phyloP scores from a whole-genome alignment of 2,888 invertebrate genomes.

The Xestia c-nigrum region DNA sequence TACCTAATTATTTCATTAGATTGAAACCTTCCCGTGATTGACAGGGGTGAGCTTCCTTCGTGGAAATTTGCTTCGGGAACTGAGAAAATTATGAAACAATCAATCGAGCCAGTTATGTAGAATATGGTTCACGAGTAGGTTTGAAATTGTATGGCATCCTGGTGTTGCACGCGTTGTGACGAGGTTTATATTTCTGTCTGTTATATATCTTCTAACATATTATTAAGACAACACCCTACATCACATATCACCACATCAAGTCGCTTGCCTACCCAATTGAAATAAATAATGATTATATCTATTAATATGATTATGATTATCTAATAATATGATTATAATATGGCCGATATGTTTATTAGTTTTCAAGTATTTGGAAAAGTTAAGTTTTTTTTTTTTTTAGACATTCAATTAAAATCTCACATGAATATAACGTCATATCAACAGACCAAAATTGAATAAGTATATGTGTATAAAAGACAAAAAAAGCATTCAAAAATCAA shows the following conservation, averaged over 20 bases:
- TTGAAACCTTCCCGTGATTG: conserved; percentile 2
- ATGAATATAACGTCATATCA: neutral
- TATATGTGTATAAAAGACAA: neutral
- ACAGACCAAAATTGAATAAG: too few species aligned
- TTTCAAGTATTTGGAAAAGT: neutral
- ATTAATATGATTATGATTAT: too few species aligned
- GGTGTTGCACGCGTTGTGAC: neutral
- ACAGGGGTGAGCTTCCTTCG: neutral
- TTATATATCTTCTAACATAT: neutral
- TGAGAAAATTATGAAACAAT: conserved; percentile 2
- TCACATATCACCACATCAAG: too few species aligned
- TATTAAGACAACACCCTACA: too few species aligned
- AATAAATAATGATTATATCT: too few species aligned
- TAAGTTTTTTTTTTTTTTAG: neutral
- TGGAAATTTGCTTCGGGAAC: neutral
- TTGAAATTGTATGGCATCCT: neutral
- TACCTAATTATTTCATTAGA: conserved; percentile 50
- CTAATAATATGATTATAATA: too few species aligned
- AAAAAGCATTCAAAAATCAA: too few species aligned
- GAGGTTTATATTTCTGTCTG: neutral
- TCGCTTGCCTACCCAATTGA: neutral
- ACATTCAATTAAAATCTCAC: neutral
- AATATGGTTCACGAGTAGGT: too few species aligned
- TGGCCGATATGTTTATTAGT: neutral
- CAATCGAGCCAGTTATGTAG: neutral